Conservation (phyloP, 64 coral and sea anemone genomes). For the Montipora cactus region DNA sequence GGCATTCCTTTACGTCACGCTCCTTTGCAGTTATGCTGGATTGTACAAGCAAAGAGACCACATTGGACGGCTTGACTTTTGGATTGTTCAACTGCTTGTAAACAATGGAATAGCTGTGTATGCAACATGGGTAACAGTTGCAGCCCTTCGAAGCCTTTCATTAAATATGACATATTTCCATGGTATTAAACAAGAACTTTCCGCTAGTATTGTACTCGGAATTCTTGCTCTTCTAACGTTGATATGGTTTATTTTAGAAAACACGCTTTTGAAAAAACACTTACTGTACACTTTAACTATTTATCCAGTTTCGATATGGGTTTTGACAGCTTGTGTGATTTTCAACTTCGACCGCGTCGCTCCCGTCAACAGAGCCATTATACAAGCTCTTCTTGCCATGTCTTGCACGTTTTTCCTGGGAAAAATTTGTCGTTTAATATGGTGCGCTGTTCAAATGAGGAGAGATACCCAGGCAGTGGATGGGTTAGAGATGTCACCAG, state of each 20-base stretch:
- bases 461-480: not conserved
- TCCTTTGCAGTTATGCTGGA: constrained; percentile 41
- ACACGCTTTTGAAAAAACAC: constrained; percentile 19
- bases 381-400: constrained; percentile 16
- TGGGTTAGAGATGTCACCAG: not conserved
- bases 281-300: constrained; percentile 28
- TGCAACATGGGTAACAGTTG: constrained; percentile 35
- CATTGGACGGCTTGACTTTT: constrained; percentile 38
- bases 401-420: constrained; percentile 19
- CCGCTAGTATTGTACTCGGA: constrained; percentile 30
- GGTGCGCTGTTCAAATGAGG: not conserved
- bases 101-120: constrained; percentile 54
- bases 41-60: constrained; percentile 25
- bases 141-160: constrained; percentile 32
- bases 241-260: constrained; percentile 67
- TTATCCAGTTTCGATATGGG: constrained; percentile 50
- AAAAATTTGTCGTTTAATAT: not conserved
- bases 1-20: constrained; percentile 35
- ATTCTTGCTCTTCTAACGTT: constrained; percentile 41
- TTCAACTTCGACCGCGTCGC: constrained; percentile 1
- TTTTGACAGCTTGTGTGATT: constrained; percentile 13
- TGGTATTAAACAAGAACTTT: not conserved
- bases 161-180: constrained; percentile 43
- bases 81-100: constrained; percentile 48
- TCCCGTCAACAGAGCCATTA: not conserved